These are phyloP conservation scores for Leptestheria dahalacensis DNA, from an alignment of 1,140 invertebrate species.

Conservation along the genomic window DNA sequence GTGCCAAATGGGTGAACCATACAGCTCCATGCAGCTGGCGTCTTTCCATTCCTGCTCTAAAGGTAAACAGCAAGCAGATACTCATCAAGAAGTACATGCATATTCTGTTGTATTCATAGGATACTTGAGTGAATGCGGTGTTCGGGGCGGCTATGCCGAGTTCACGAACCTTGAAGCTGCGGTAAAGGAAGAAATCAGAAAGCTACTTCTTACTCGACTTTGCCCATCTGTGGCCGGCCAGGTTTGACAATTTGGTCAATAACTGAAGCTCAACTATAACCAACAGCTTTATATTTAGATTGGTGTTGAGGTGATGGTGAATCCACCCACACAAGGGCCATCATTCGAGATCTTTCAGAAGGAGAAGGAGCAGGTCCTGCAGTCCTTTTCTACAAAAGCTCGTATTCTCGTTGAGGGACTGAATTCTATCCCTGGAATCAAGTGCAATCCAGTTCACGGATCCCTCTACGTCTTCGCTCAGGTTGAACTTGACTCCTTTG, in stretches of 20 bases:
- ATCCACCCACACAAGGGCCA: conserved; percentile 68
- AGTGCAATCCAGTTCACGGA: conserved; percentile 56
- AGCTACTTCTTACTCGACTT: not conserved
- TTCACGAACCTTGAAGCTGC: conserved; percentile 79
- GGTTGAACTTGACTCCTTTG: not conserved
- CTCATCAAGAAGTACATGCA: not conserved
- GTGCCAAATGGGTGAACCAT: conserved; percentile 73
- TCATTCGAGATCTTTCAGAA: conserved; percentile 56
- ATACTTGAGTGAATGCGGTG: conserved; percentile 67
- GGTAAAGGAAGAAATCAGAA: conserved; percentile 46
- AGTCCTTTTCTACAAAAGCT: conserved; percentile 57
- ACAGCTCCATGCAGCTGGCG: conserved; percentile 66
- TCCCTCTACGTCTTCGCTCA: conserved; percentile 14
- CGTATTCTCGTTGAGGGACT: conserved; percentile 76
- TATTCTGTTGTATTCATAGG: not conserved
- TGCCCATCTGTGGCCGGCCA: not conserved
- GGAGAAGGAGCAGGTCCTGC: conserved; percentile 64
- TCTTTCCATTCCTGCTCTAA: conserved; percentile 95
- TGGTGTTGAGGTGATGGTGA: conserved; percentile 50
- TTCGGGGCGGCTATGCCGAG: conserved; percentile 86
- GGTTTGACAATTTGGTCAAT: not conserved
- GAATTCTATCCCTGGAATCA: conserved; percentile 69
- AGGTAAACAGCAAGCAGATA: conserved; percentile 34
- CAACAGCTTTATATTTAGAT: conserved; percentile 28
- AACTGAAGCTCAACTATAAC: not conserved